A percentile compares a stretch with the other conserved stretches of the same genome.
phyloP scores from a whole-genome alignment of 2,113 vertebrate species.

The Psittacula cyanocephala region DNA sequence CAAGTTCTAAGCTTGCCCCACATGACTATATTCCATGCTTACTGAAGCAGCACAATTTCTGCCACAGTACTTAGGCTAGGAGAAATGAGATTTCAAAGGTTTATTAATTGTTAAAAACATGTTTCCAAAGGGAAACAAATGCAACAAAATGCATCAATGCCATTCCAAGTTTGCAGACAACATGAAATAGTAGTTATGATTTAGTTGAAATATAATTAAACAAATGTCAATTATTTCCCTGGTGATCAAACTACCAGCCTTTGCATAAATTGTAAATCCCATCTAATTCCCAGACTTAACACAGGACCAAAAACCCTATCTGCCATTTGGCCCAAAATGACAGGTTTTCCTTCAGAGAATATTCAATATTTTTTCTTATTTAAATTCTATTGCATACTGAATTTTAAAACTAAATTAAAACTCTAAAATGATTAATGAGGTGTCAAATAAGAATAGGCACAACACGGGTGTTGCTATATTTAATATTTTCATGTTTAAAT shows the following conservation, averaged over 20 bases:
- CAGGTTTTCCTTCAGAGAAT: background rate
- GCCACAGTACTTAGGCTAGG: background rate
- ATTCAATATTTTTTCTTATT: background rate
- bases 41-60: slow-evolving; percentile 15
- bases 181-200: background rate
- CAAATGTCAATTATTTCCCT: background rate
- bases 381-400: background rate
- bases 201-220: slow-evolving; percentile 9
- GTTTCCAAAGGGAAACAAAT: slow-evolving; percentile 25
- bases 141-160: background rate
- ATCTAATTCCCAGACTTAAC: background rate
- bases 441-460: background rate
- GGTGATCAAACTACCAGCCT: background rate
- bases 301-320: background rate
- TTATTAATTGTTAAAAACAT: slow-evolving; percentile 44
- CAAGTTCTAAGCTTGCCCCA: background rate
- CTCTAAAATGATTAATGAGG: background rate
- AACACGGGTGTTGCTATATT: background rate
- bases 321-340: background rate
- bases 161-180: background rate
- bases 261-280: background rate
- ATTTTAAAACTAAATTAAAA: background rate
- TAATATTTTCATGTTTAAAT: background rate
- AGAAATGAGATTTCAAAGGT: slow-evolving; percentile 35
- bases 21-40: background rate